Evolutionary conservation across 2,888 invertebrate species (phyloP), one percentile per base, ranked within the genome.

Genomic region (Polydrusus cervinus): DNA sequence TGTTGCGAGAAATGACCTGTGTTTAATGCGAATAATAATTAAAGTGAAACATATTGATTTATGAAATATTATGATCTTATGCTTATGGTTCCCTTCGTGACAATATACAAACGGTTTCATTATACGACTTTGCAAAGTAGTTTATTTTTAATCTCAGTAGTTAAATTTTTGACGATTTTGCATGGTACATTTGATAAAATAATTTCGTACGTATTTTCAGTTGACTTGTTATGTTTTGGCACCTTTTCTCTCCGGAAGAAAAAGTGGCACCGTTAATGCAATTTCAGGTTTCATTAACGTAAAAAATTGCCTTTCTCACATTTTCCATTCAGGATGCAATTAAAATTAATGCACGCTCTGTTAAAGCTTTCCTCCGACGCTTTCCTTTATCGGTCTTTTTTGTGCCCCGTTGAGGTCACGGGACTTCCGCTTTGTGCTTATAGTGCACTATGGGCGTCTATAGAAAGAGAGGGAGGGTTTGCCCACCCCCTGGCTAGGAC

Each of bases 311-410:
- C 25, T 60, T 38, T 60, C 14, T 38, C 57, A 60, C 57, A 60
- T 60, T 60, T 60, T 38, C 61, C 45, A 70, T 70, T 61, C 13
- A 34, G 20, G 51, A 43, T 70, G 45, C 61, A 60, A 60, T 60
- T 60, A 60, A 60, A 60, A 60, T 70, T 61, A 70, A 60, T 60
- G 60, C 61, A 61, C 60, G 49, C 61, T 30, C 55, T 20, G 20
- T 47, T 47, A 49, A 49, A 51, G 49, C 49, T 34, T 30, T 30
- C 49, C 65, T 30, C 34, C 34, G 34, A n/a, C 65, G 34, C 49
- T 64, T 65, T 34, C 65, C 65, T 47, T 34, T 14, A 65, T 65
- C 47, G 65, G 49, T 18, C 25, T 30, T 64, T 64, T 64, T 64
- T 64, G 43, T 38, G 25, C 14, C 55, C 38, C 16, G 57, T 18